Percentiles rank a stretch among this genome's conserved stretches.
Evolutionary conservation across 2,113 vertebrate species (phyloP).

Genomic region (Spheniscus mendiculus): DNA sequence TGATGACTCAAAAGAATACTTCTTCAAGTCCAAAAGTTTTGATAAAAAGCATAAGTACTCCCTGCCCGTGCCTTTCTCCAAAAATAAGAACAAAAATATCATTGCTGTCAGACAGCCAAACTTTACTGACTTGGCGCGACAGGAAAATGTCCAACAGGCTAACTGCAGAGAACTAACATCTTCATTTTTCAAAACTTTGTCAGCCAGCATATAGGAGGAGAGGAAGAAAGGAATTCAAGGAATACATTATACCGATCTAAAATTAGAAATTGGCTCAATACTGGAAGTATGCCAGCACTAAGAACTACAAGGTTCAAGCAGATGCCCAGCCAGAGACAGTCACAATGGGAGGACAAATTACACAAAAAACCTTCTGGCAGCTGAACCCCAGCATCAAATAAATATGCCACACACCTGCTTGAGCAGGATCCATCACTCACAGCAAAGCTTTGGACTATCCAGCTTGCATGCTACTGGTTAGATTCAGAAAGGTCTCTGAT

Average conservation of each 20-base stretch:
- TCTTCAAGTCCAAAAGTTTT: not conserved
- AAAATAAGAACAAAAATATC: not conserved
- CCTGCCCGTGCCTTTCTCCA: not conserved
- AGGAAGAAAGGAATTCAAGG: not conserved
- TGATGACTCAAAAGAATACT: not conserved
- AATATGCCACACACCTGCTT: not conserved
- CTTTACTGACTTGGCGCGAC: not conserved
- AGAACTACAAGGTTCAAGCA: constrained; percentile 30
- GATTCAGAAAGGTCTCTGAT: not conserved
- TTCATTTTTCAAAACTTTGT: constrained; percentile 45
- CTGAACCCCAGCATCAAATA: not conserved
- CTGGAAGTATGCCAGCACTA: constrained; percentile 12
- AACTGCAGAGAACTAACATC: constrained; percentile 42
- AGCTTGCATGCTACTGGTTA: not conserved
- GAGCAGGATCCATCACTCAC: not conserved
- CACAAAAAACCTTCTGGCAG: constrained; percentile 15
- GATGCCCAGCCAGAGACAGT: constrained; percentile 28
- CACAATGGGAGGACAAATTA: constrained; percentile 29
- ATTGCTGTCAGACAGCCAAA: constrained; percentile 31
- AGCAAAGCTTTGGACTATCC: not conserved
- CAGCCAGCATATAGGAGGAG: not conserved
- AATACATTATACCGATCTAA: constrained; percentile 40
- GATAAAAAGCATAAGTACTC: not conserved
- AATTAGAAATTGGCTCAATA: constrained; percentile 4
- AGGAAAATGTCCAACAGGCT: constrained; percentile 30